phyloP scores from a whole-genome alignment of 2,113 vertebrate genomes.

The Otis tarda region DNA sequence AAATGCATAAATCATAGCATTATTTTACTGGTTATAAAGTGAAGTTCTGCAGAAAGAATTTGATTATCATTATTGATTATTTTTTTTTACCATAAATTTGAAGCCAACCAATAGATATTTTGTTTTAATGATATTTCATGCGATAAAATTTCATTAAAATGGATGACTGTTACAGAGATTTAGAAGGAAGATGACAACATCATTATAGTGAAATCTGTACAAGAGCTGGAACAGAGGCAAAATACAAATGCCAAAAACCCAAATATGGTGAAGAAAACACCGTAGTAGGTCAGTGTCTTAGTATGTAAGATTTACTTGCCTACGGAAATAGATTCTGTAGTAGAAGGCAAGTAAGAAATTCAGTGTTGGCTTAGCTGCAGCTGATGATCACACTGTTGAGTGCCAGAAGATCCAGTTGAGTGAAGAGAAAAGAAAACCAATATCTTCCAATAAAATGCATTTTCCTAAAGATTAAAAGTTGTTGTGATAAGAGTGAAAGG shows the following conservation, averaged over 20 bases:
- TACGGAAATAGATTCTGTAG: background rate
- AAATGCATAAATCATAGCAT: background rate
- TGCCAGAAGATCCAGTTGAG: background rate
- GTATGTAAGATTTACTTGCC: background rate
- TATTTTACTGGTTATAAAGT: background rate
- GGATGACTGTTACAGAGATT: background rate
- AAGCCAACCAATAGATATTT: background rate
- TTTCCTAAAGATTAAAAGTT: background rate
- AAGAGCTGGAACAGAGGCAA: background rate
- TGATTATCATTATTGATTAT: conserved; percentile 6
- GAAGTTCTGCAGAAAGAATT: background rate
- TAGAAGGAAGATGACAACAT: background rate
- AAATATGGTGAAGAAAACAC: background rate
- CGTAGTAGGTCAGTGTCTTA: background rate
- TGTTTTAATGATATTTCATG: background rate
- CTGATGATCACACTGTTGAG: background rate
- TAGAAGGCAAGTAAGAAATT: background rate
- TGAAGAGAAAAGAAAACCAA: background rate
- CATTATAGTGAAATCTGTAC: background rate
- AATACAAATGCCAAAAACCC: background rate
- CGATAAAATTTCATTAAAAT: background rate
- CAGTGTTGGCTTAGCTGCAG: background rate
- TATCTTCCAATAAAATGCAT: background rate
- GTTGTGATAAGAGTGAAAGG: background rate
- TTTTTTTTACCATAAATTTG: background rate